Percentiles rank a stretch among this genome's conserved stretches.
Conservation (phyloP, 2,113 vertebrate species). For the Isichthys henryi region DNA sequence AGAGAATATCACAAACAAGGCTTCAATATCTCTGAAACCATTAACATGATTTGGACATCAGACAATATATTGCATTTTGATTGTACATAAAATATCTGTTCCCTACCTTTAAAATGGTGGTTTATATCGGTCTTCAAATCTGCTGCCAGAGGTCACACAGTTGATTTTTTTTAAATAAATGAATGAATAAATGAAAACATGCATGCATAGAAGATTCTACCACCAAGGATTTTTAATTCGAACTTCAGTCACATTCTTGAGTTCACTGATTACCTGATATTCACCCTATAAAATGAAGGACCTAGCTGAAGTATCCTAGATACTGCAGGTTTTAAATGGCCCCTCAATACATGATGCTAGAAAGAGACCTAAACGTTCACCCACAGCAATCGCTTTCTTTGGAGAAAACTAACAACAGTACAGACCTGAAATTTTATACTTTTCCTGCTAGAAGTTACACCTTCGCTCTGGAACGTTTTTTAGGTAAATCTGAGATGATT, state of each 20-base stretch:
- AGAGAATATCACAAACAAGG: background rate
- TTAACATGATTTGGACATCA: background rate
- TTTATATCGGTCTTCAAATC: background rate
- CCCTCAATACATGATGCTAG: background rate
- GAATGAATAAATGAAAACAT: background rate
- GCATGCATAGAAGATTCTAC: background rate
- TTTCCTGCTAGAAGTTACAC: background rate
- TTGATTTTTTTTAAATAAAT: background rate
- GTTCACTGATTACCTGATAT: background rate
- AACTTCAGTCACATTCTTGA: background rate
- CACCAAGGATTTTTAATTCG: background rate
- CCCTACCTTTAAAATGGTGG: background rate
- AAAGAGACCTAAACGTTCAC: background rate
- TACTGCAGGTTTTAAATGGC: background rate
- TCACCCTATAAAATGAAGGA: background rate
- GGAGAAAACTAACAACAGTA: background rate
- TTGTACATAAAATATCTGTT: background rate
- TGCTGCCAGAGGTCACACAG: background rate
- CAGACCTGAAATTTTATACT: background rate
- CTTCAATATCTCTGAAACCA: background rate
- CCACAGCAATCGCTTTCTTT: background rate
- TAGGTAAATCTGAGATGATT: background rate
- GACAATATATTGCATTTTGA: background rate
- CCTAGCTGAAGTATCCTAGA: background rate
- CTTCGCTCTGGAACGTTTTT: background rate